Evolutionary conservation across 2,113 vertebrate species (phyloP).

Genomic region (Myotis yumanensis): DNA sequence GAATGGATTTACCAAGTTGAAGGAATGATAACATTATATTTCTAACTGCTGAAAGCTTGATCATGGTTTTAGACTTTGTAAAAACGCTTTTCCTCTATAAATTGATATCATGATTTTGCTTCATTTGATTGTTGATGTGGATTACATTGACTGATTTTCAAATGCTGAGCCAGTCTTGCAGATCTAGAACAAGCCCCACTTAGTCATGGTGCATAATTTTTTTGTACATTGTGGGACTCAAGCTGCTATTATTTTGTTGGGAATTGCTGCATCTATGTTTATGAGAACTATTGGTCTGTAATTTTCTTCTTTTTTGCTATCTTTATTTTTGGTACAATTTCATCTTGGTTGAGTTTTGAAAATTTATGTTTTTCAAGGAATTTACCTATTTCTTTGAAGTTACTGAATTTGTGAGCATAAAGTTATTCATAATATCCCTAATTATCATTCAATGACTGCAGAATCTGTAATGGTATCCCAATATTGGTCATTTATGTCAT

Average conservation of each 20-base stretch:
- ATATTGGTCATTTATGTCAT: not conserved
- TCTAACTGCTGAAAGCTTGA: not conserved
- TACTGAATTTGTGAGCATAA: not conserved
- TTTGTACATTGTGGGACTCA: not conserved
- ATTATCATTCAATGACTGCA: not conserved
- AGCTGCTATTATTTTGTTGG: not conserved
- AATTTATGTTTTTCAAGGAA: not conserved
- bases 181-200: not conserved
- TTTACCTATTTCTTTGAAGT: not conserved
- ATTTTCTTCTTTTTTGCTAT: not conserved
- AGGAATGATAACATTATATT: not conserved
- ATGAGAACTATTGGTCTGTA: not conserved
- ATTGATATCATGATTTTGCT: not conserved
- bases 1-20: not conserved
- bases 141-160: not conserved
- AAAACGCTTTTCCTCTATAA: not conserved
- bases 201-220: not conserved
- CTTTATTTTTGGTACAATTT: slow-evolving; percentile 1
- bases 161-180: not conserved
- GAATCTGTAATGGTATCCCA: not conserved
- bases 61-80: not conserved
- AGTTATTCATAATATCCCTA: not conserved
- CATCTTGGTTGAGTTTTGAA: not conserved
- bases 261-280: not conserved
- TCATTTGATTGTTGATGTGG: not conserved